Percentiles rank a stretch among this genome's conserved stretches.
These are phyloP conservation scores for Cataglyphis rosenhaueri DNA, from an alignment of 2,888 invertebrate species.

Conservation along the genomic window DNA sequence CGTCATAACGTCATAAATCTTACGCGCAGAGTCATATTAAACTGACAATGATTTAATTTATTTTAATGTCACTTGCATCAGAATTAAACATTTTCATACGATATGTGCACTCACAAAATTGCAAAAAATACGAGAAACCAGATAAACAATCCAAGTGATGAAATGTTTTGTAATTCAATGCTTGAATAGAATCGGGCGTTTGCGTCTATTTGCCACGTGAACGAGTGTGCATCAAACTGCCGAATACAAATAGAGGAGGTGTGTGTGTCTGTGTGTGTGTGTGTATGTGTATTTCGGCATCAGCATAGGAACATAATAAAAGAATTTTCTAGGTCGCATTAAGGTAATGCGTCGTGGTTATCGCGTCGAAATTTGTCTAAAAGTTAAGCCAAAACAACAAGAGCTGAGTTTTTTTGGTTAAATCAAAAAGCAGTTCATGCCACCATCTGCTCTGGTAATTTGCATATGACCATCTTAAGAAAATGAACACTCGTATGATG, in stretches of 20 bases:
- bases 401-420: conserved; percentile 58
- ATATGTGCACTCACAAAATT: conserved; percentile 31
- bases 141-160: conserved; percentile 38
- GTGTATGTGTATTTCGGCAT: conserved; percentile 49
- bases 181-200: conserved; percentile 65
- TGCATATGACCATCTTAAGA: conserved; percentile 19
- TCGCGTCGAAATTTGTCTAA: conserved; percentile 56
- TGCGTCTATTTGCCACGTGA: conserved; percentile 32
- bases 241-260: conserved; percentile 49
- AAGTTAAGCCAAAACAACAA: conserved; percentile 68
- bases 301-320: conserved; percentile 77
- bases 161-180: conserved; percentile 66
- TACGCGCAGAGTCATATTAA: background rate
- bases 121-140: conserved; percentile 23
- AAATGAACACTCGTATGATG: conserved; percentile 12
- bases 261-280: conserved; percentile 27
- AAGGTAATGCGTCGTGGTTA: conserved; percentile 80
- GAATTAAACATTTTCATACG: conserved; percentile 9
- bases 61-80: background rate
- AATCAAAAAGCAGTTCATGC: conserved; percentile 54
- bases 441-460: conserved; percentile 21
- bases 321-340: conserved; percentile 83
- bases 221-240: conserved; percentile 42
- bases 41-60: background rate
- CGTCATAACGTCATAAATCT: background rate